Conservation (phyloP, 2,113 vertebrate species). For the Myanophis thanlyinensis region DNA sequence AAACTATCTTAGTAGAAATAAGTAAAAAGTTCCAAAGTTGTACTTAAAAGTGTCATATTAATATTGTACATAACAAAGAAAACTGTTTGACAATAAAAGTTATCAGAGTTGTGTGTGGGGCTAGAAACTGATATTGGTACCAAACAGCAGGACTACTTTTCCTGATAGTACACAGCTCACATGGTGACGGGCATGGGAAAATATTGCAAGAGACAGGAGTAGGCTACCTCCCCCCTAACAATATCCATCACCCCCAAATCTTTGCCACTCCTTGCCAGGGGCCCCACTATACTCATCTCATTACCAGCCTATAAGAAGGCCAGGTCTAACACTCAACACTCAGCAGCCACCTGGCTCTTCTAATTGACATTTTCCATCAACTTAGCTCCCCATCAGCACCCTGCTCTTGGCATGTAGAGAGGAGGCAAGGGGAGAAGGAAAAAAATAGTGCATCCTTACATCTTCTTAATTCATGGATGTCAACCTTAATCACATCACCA, state of each 20-base stretch:
- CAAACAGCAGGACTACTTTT: neutral
- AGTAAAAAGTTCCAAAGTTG: neutral
- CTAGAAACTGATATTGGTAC: neutral
- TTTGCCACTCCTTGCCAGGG: neutral
- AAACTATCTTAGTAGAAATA: conserved; percentile 1
- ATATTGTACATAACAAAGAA: neutral
- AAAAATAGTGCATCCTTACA: neutral
- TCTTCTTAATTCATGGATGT: neutral
- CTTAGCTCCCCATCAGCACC: neutral
- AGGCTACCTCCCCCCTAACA: neutral
- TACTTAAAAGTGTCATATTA: neutral
- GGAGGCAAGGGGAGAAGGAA: neutral
- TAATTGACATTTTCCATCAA: neutral
- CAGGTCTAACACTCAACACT: neutral
- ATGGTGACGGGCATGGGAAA: neutral
- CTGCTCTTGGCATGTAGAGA: neutral
- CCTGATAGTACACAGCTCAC: neutral
- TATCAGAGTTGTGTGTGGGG: neutral
- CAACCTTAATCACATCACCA: too few relatives aligned
- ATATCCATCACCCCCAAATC: neutral
- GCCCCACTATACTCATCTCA: neutral
- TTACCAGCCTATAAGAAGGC: neutral
- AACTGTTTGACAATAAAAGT: neutral
- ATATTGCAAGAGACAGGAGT: neutral
- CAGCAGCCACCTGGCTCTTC: neutral